These are phyloP conservation scores for Bryconaethiops microstoma DNA, from an alignment of 2,797 vertebrate genomes.

Conservation along the genomic window DNA sequence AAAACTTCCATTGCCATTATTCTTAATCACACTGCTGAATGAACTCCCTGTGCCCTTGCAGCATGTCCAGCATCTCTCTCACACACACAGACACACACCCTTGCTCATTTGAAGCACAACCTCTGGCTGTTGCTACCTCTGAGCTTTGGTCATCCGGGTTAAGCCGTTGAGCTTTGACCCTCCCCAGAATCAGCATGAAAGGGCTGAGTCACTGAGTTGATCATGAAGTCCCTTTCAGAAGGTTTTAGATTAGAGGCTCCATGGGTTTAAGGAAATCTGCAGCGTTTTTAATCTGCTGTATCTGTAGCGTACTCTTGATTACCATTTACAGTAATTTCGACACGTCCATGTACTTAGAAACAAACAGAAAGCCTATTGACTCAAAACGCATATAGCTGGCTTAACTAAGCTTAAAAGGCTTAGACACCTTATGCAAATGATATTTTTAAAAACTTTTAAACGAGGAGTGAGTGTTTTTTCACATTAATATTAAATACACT, in stretches of 20 bases:
- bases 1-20: background rate
- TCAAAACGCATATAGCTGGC: too few species aligned
- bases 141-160: conserved; percentile 41
- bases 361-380: background rate
- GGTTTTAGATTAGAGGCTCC: too few species aligned
- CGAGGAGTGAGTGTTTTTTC: too few species aligned
- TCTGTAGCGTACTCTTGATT: background rate
- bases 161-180: conserved; percentile 34
- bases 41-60: conserved; percentile 29
- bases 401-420: too few species aligned
- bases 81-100: conserved; percentile 25
- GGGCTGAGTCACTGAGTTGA: conserved; percentile 37
- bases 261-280: conserved; percentile 11
- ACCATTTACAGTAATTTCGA: background rate
- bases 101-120: background rate
- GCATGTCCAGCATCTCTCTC: background rate
- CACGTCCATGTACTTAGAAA: too few species aligned
- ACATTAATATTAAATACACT: too few species aligned
- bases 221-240: background rate
- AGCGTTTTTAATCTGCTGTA: background rate
- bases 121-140: background rate
- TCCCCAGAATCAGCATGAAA: conserved; percentile 29
- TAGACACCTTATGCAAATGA: too few species aligned
- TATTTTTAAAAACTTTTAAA: too few species aligned
- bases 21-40: conserved; percentile 27